phyloP scores from a whole-genome alignment of 2,113 vertebrate genomes.

The Pungitius pungitius region DNA sequence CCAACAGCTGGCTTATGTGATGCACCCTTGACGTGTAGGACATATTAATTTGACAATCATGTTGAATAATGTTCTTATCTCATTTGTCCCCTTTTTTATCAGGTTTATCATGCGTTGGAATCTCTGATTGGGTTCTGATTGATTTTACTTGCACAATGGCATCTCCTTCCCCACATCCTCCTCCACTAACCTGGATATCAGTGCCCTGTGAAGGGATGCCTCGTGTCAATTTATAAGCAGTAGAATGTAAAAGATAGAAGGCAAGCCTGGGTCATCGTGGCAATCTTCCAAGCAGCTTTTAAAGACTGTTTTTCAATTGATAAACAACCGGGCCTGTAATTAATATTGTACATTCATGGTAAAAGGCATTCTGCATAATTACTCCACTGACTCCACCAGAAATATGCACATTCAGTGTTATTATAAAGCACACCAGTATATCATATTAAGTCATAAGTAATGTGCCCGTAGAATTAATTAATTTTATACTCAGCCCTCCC shows the following conservation, averaged over 20 bases:
- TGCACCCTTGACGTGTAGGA: background rate
- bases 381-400: constrained; percentile 79
- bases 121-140: constrained; percentile 35
- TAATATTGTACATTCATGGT: constrained; percentile 79
- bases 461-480: constrained; percentile 79
- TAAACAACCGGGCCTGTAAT: constrained; percentile 79
- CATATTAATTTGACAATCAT: constrained; percentile 2
- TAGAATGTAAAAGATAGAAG: constrained; percentile 71
- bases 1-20: background rate
- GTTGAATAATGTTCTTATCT: background rate
- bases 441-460: constrained; percentile 85
- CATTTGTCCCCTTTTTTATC: constrained; percentile 1
- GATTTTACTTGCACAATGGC: constrained; percentile 39
- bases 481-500: constrained; percentile 71
- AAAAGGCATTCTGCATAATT: constrained; percentile 82
- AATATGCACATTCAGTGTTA: constrained; percentile 83
- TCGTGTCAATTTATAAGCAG: constrained; percentile 66
- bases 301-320: constrained; percentile 76
- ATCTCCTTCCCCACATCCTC: constrained; percentile 53
- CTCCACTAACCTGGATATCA: constrained; percentile 66
- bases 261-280: constrained; percentile 73
- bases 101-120: constrained; percentile 21
- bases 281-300: constrained; percentile 80
- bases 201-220: constrained; percentile 50
- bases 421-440: constrained; percentile 81